phyloP scores from a whole-genome alignment of 1,140 invertebrate species.

The Drosophila lacteicornis region DNA sequence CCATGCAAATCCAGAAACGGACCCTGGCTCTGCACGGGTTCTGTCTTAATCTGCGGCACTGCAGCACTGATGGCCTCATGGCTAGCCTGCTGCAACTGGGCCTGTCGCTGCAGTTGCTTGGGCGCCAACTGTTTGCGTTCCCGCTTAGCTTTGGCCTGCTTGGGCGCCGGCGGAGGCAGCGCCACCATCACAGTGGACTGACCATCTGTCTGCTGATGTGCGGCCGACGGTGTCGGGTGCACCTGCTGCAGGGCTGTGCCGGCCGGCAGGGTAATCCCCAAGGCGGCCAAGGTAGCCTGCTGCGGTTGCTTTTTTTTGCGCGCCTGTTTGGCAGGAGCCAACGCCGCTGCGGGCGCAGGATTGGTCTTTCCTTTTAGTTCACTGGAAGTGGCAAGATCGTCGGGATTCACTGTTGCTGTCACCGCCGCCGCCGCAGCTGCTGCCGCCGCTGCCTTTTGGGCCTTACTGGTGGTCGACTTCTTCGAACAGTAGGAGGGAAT shows the following conservation, averaged over 20 bases:
- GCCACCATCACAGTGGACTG: constrained; percentile 20
- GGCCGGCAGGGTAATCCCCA: constrained; percentile 69
- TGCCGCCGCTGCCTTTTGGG: constrained; percentile 65
- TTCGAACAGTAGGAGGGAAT: constrained; percentile 84
- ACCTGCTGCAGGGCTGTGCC: constrained; percentile 69
- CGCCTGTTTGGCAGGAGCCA: constrained; percentile 54
- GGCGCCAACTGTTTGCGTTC: constrained; percentile 75
- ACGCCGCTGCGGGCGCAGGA: constrained; percentile 6
- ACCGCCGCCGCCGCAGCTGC: constrained; percentile 56
- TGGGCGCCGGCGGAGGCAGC: constrained; percentile 42
- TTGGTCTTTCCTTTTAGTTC: constrained; percentile 29
- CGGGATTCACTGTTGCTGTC: constrained; percentile 18
- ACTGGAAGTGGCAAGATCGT: constrained; percentile 11
- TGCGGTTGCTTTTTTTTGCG: constrained; percentile 75
- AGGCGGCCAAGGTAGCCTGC: constrained; percentile 65
- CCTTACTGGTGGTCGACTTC: constrained; percentile 75
- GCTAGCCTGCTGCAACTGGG: constrained; percentile 3
- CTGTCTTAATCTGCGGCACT: constrained; percentile 71
- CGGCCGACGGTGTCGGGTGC: constrained; percentile 32
- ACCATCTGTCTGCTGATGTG: constrained; percentile 25
- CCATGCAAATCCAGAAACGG: constrained; percentile 73
- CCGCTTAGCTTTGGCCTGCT: constrained; percentile 70
- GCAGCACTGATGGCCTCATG: constrained; percentile 3
- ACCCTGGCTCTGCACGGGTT: constrained; percentile 55
- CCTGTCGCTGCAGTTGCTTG: constrained; percentile 71